Conservation (phyloP, 2,888 invertebrate species). For the Allacma fusca region DNA sequence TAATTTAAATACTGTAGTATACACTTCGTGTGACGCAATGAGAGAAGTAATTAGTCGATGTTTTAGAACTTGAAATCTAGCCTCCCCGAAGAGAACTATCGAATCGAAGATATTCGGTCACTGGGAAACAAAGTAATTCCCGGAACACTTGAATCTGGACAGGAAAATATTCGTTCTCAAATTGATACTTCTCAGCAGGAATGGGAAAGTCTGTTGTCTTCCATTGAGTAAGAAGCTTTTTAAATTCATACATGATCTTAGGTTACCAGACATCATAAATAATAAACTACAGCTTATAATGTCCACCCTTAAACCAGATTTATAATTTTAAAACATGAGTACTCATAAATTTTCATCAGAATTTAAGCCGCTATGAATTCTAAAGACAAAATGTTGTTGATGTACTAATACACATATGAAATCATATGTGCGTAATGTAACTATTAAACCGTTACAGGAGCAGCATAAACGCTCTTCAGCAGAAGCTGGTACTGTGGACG, state of each 20-base stretch:
- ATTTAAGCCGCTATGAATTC: too few relatives aligned
- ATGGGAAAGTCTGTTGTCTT: slow-evolving; percentile 83
- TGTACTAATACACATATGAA: too few relatives aligned
- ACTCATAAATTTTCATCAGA: too few relatives aligned
- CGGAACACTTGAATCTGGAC: slow-evolving; percentile 82
- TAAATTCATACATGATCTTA: too few relatives aligned
- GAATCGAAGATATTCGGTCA: slow-evolving; percentile 79
- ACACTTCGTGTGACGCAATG: too few relatives aligned
- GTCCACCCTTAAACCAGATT: too few relatives aligned
- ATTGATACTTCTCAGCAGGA: slow-evolving; percentile 88
- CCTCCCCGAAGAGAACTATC: slow-evolving; percentile 84
- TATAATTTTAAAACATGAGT: slow-evolving; percentile 22
- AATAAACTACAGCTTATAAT: too few relatives aligned
- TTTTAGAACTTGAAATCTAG: slow-evolving; percentile 76
- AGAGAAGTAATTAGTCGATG: too few relatives aligned
- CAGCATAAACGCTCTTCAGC: slow-evolving; percentile 81
- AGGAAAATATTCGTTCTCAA: slow-evolving; percentile 84
- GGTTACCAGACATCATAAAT: too few relatives aligned
- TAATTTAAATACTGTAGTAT: too few relatives aligned
- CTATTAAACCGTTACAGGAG: slow-evolving; percentile 64
- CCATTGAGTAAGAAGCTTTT: slow-evolving; percentile 68
- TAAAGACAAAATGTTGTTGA: too few relatives aligned
- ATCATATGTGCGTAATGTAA: too few relatives aligned
- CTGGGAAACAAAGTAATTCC: slow-evolving; percentile 91
- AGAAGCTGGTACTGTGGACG: slow-evolving; percentile 87